phyloP scores from a whole-genome alignment of 2,113 vertebrate species.

The Poicephalus meyeri region DNA sequence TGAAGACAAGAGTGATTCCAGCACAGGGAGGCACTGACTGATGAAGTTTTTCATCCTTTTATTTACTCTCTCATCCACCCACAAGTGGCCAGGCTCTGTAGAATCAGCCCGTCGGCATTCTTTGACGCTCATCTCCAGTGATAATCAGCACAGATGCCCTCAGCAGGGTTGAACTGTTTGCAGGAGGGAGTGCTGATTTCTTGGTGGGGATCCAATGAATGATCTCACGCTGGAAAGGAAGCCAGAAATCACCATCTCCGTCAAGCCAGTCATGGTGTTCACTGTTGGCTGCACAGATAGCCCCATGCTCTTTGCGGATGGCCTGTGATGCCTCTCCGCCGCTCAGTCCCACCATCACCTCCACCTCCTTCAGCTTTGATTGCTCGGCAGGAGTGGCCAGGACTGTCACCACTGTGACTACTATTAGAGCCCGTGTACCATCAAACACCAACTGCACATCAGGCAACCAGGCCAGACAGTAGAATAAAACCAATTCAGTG shows the following conservation, averaged over 20 bases:
- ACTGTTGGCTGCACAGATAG: background rate
- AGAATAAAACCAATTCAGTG: background rate
- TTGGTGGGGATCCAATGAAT: constrained; percentile 33
- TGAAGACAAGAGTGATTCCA: background rate
- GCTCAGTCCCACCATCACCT: background rate
- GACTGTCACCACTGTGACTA: background rate
- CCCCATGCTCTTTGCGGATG: background rate
- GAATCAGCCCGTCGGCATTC: background rate
- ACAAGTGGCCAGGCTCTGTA: background rate
- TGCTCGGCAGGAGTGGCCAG: background rate
- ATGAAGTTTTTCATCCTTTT: background rate
- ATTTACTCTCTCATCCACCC: background rate
- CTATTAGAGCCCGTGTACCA: background rate
- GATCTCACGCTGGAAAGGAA: constrained; percentile 27
- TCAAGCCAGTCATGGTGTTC: background rate
- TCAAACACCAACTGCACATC: background rate
- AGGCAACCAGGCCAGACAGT: background rate
- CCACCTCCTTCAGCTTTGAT: background rate
- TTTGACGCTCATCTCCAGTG: background rate
- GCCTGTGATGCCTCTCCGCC: background rate
- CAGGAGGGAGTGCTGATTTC: background rate
- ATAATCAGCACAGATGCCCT: constrained; percentile 64
- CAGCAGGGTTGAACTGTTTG: constrained; percentile 32
- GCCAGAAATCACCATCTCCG: constrained; percentile 26
- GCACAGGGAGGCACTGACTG: background rate